A percentile compares a stretch with the other conserved stretches of the same genome.
Conservation (phyloP, 2,113 vertebrate species). For the Loxodonta africana region DNA sequence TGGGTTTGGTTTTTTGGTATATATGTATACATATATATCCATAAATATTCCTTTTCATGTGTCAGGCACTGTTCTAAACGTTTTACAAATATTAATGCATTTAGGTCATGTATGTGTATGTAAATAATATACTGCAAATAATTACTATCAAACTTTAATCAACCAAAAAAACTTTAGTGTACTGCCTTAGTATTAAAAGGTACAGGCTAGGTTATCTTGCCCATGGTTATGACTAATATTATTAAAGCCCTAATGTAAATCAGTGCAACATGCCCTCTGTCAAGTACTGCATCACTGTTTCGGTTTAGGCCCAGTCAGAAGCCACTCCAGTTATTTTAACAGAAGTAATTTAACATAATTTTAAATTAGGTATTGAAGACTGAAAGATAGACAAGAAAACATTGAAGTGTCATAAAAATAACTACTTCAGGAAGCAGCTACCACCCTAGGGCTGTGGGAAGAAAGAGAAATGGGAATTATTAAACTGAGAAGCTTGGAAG, state of each 20-base stretch:
- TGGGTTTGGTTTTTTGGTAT: not conserved
- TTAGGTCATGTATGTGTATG: not conserved
- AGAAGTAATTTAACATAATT: constrained; percentile 16
- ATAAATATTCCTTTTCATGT: not conserved
- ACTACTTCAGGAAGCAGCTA: not conserved
- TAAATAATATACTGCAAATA: not conserved
- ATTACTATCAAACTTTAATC: not conserved
- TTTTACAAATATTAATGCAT: constrained; percentile 1
- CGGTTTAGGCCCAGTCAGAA: not conserved
- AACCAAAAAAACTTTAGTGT: not conserved
- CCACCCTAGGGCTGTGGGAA: not conserved
- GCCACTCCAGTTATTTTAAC: not conserved
- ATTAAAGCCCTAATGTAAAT: not conserved
- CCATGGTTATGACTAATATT: not conserved
- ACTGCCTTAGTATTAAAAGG: not conserved
- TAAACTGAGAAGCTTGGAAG: not conserved
- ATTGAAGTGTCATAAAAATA: not conserved
- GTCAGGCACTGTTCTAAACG: not conserved
- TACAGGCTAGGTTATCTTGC: not conserved
- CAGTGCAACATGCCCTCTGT: not conserved
- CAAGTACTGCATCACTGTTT: not conserved
- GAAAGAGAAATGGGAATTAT: not conserved
- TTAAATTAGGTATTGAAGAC: not conserved
- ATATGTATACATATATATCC: rapidly evolving
- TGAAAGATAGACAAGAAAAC: not conserved